Evolutionary conservation across 2,113 vertebrate species (phyloP).

Genomic region (Crotalus viridis): DNA sequence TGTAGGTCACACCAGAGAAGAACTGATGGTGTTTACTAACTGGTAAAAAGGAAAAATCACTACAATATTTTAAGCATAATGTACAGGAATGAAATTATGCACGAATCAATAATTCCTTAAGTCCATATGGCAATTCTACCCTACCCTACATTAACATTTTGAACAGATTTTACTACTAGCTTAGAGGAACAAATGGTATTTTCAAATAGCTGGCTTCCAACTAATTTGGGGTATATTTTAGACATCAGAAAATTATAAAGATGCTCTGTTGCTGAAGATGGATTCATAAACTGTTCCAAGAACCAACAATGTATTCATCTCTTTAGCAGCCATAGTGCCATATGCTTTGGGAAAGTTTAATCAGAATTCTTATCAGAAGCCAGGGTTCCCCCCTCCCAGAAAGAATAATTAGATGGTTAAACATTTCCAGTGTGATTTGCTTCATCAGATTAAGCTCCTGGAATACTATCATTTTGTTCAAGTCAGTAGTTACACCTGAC

Average conservation of each 20-base stretch:
- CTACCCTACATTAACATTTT: constrained; percentile 27
- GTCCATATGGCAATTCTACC: constrained; percentile 1
- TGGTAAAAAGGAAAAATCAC: background rate
- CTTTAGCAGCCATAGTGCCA: constrained; percentile 25
- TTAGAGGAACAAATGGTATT: constrained; percentile 27
- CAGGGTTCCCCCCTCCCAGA: constrained; percentile 48
- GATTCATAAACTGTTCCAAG: constrained; percentile 16
- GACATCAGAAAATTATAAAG: constrained; percentile 34
- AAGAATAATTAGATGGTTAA: constrained; percentile 66
- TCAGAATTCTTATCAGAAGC: constrained; percentile 63
- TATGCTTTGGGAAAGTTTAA: constrained; percentile 56
- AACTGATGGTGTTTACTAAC: background rate
- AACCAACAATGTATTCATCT: constrained; percentile 33
- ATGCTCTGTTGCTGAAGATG: background rate
- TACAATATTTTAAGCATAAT: background rate
- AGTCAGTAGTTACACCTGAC: constrained; percentile 61
- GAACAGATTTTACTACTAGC: constrained; percentile 37
- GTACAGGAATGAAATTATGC: background rate
- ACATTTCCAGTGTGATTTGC: constrained; percentile 51
- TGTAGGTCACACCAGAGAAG: background rate
- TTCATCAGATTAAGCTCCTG: constrained; percentile 65
- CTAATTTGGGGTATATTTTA: background rate
- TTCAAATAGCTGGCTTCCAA: constrained; percentile 26
- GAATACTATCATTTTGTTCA: constrained; percentile 61
- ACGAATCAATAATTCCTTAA: constrained; percentile 9